Percentiles rank a stretch among this genome's conserved stretches.
Evolutionary conservation across 92 coral and sea anemone species (phyloP).

Genomic region (Porites evermanni): DNA sequence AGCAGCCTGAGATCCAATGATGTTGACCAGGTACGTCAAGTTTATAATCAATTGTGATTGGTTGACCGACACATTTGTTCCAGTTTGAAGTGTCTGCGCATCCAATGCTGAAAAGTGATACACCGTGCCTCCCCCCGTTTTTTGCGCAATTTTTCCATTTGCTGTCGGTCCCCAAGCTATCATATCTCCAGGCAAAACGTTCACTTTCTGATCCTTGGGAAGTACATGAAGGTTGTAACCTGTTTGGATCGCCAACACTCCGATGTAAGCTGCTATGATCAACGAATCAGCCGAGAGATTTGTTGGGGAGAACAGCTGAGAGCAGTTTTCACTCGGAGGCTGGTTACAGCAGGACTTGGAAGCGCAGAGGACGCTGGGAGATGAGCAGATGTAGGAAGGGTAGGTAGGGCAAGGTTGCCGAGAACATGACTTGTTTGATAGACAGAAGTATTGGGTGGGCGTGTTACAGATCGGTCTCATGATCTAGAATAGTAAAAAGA

Average conservation of each 20-base stretch:
- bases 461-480: conserved; percentile 46
- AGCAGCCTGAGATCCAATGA: conserved; percentile 72
- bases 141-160: conserved; percentile 68
- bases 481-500: conserved; percentile 36
- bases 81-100: conserved; percentile 16
- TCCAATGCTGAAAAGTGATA: conserved; percentile 42
- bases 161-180: conserved; percentile 76
- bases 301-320: conserved; percentile 40
- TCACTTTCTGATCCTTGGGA: conserved; percentile 52
- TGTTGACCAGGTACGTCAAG: conserved; percentile 58
- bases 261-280: conserved; percentile 48
- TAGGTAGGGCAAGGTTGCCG: conserved; percentile 2
- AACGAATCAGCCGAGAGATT: conserved; percentile 31
- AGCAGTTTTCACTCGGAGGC: conserved; percentile 39
- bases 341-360: conserved; percentile 59
- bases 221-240: conserved; percentile 82
- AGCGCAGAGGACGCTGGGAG: conserved; percentile 60
- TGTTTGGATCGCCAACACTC: conserved; percentile 44
- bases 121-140: conserved; percentile 35
- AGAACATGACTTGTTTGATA: conserved; percentile 55
- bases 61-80: conserved; percentile 42
- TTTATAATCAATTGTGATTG: conserved; percentile 29
- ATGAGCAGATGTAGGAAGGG: conserved; percentile 41
- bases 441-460: conserved; percentile 53
- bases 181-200: conserved; percentile 77